Conservation (phyloP, 2,797 vertebrate species). For the Schizopygopsis pylzovi region DNA sequence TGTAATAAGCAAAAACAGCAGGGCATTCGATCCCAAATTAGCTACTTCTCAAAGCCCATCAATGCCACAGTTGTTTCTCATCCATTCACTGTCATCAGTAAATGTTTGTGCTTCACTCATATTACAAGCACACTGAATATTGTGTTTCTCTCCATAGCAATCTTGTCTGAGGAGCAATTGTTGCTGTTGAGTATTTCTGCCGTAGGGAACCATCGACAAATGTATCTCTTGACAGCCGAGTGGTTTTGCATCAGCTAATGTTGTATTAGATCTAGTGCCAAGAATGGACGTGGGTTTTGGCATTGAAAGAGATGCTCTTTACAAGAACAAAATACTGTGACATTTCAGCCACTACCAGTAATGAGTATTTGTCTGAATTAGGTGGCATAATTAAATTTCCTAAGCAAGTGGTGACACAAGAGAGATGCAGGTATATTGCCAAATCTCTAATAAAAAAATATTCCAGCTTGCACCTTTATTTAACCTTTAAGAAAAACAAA, state of each 20-base stretch:
- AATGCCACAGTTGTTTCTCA: slow-evolving; percentile 25
- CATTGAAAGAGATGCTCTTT: slow-evolving; percentile 32
- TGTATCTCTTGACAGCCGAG: slow-evolving; percentile 21
- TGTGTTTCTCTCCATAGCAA: slow-evolving; percentile 29
- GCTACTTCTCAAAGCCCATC: neutral
- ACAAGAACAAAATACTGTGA: slow-evolving; percentile 8
- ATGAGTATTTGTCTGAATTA: neutral
- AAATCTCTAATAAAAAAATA: neutral
- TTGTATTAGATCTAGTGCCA: slow-evolving; percentile 31
- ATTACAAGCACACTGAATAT: slow-evolving; percentile 48
- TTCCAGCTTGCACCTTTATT: neutral
- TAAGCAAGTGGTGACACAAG: slow-evolving; percentile 8
- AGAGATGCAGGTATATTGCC: neutral
- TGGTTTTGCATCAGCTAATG: slow-evolving; percentile 20
- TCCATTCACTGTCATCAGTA: slow-evolving; percentile 26
- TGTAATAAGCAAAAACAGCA: slow-evolving; percentile 23
- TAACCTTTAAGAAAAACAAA: neutral
- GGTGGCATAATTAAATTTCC: neutral
- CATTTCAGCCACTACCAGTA: neutral
- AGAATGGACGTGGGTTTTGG: slow-evolving; percentile 17
- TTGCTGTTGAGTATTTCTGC: slow-evolving; percentile 32
- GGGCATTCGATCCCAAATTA: slow-evolving; percentile 8
- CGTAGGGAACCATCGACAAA: slow-evolving; percentile 1
- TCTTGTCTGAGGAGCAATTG: slow-evolving; percentile 28
- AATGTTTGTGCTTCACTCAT: slow-evolving; percentile 38